Percentiles rank a stretch among this genome's conserved stretches.
phyloP scores from a whole-genome alignment of 2,888 invertebrate genomes.

The Myopa testacea region DNA sequence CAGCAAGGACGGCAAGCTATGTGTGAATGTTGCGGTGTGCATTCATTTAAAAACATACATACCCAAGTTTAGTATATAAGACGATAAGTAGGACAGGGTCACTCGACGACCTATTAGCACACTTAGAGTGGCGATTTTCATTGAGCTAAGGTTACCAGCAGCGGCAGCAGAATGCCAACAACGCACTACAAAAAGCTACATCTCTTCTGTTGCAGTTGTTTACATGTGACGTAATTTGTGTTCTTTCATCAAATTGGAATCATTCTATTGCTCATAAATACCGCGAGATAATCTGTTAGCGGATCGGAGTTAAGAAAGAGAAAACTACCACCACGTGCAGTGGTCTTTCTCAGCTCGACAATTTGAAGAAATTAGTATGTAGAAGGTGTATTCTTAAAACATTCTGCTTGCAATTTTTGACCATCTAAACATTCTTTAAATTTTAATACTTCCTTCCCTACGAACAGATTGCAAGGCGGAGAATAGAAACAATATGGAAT shows the following conservation, averaged over 20 bases:
- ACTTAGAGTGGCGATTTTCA: slow-evolving; percentile 62
- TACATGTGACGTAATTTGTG: slow-evolving; percentile 16
- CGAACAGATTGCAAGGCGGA: no score
- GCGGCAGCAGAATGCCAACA: slow-evolving; percentile 32
- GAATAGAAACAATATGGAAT: no score
- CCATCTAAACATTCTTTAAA: no score
- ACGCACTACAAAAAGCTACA: slow-evolving; percentile 15
- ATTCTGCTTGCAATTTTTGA: no score
- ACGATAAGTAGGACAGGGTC: slow-evolving; percentile 65
- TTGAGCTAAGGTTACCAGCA: slow-evolving; percentile 62
- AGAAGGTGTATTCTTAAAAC: no score
- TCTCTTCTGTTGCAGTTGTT: slow-evolving; percentile 6
- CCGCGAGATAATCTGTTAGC: no score
- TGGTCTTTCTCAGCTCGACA: no score
- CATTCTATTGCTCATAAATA: neutral
- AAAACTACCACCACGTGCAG: no score
- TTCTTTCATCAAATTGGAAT: neutral
- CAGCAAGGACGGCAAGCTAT: slow-evolving; percentile 21
- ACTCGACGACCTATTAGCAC: slow-evolving; percentile 65
- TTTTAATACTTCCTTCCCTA: no score
- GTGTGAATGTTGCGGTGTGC: neutral
- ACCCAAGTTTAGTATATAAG: slow-evolving; percentile 26
- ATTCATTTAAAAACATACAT: slow-evolving; percentile 14
- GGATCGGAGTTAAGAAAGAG: no score
- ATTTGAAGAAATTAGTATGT: no score